Evolutionary conservation across 2,888 invertebrate species (phyloP), one percentile per base, ranked within the genome.

Genomic region (Iselma pallidipennis): DNA sequence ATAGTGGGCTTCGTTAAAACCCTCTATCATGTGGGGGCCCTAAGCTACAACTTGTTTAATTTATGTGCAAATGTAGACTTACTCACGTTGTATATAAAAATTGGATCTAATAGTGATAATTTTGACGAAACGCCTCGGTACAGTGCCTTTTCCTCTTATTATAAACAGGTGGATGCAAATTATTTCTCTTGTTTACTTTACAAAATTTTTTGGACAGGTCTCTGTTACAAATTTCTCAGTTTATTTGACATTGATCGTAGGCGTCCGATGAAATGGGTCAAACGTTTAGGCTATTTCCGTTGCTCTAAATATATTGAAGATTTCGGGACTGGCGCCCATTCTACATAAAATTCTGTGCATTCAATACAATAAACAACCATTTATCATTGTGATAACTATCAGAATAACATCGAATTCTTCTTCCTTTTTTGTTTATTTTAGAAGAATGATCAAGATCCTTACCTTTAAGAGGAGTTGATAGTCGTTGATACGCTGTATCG

Each of bases 401-500:
- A 42, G 37, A 45, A 51, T 49, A 21, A 52, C 33, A n/a, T 50
- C 48, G 58, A 42, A 56, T n/a, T n/a, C n/a, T n/a, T n/a, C n/a
- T n/a, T n/a, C n/a, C n/a, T n/a, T n/a, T n/a, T n/a, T n/a, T n/a
- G n/a, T 48, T 54, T 49, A 10, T 12, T 23, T 23, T 57, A 16
- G n/a, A 12, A 19, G 52, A n/a, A 23, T 42, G 7, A 26, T 4
- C 52, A 26, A 21, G 31, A 60, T 51, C 14, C 4, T 83, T 83
- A 94, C 96, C 92, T 95, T 95, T 71, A 97, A 86, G 66, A 96
- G 89, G 76, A 95, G 90, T 84, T 96, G 95, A 83, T 96, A 96
- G 86, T 96, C 95, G 89, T 95, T 95, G 82, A 96, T 95, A 80
- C 96, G 89, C 85, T 96, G 95, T 79, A 95, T 92, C 74, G 96